Base-by-base conservation (phyloP, 2,888 invertebrate species). In the Ophioninae sp. region DNA sequence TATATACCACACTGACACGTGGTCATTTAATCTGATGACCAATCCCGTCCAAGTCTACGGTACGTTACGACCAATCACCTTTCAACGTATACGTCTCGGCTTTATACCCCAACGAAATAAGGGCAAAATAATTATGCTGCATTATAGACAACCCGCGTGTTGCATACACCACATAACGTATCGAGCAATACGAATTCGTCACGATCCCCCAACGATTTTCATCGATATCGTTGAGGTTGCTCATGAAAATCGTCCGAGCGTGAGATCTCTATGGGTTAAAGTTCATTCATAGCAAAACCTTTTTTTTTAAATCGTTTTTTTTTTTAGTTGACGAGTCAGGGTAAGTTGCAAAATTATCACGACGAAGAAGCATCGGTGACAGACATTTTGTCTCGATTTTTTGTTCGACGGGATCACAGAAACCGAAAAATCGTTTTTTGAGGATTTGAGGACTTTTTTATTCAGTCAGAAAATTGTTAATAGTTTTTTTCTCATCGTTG, bases 1-100 rank as follows among this genome's bases (percentile, higher is more conserved):
- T 93, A 92, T 93, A 93, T 93, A 93, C 91, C 88, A 85, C 88
- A 88, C 88, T 87, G 90, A 91, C 93, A 92, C 93, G 92, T 93
- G 93, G 92, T 92, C 89, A 90, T 88, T 86, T 92, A 91, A 91
- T 91, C 90, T 90, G 89, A 82, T 86, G 88, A 86, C 93, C 93
- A 93, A 93, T 92, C 80, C 87, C 83, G 82, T 83, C 59, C 79
- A 65, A 51, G 73, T 85, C 87, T 86, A 88, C 87, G 87, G 85
- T 79, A 74, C 77, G 51, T 44, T 84, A 65, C 84, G 81, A 79
- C 91, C 91, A 91, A 92, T 92, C 79, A 86, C 78, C 78, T 85
- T 91, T 88, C 89, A 89, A 87, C 89, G 90, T 90, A 41, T 61
- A 39, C 51, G 22, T 64, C 65, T 58, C 41, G n/a, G 64, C 44